Base-by-base conservation (phyloP, 2,888 invertebrate species). In the Sinelater perroti region DNA sequence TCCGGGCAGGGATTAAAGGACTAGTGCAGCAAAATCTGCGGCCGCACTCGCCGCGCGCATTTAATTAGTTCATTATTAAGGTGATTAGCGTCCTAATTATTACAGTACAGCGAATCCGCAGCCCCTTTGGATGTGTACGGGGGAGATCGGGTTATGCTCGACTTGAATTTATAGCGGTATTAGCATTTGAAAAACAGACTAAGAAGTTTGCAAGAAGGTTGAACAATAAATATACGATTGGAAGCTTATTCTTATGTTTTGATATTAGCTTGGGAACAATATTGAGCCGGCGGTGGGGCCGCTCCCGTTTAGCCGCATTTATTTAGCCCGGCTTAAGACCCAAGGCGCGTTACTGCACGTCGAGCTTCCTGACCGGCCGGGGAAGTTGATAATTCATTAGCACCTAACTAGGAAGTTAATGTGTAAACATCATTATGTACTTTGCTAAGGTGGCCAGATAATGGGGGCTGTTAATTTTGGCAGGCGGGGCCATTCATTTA, bases 341-440 rank as follows among this genome's bases (percentile, higher is more conserved):
- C 16, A n/a, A 17, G 17, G 35, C 35, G 16, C 8, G 10, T 35
- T 35, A 35, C 35, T 35, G 17, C 16, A 35, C 18, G 35, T 8
- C 18, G 7, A 35, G 18, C 14, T 35, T 35, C 17, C 16, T 17
- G 10, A 2, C 35, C 14, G 17, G 1, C 17, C 35, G 18, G 1
- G 3, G 35, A 35, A 35, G 16, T 35, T 35, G 35, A 16, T 35
- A 35, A 35, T 35, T 35, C 8, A 35, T 35, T 14, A 16, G 16
- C 1, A 16, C 16, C 8, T 35, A 35, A 35, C 35, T 16, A 35
- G 35, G 8, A 35, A 14, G 35, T 5, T 35, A 35, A 30, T 30
- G 30, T 30, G 13, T 30, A 30, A 30, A 30, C 30, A 30, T 4
- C 30, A 10, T 30, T 30, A 30, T 30, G 30, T 30, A 30, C 30